Evolutionary conservation across 2,888 invertebrate species (phyloP).

Genomic region (Desoria tigrina): DNA sequence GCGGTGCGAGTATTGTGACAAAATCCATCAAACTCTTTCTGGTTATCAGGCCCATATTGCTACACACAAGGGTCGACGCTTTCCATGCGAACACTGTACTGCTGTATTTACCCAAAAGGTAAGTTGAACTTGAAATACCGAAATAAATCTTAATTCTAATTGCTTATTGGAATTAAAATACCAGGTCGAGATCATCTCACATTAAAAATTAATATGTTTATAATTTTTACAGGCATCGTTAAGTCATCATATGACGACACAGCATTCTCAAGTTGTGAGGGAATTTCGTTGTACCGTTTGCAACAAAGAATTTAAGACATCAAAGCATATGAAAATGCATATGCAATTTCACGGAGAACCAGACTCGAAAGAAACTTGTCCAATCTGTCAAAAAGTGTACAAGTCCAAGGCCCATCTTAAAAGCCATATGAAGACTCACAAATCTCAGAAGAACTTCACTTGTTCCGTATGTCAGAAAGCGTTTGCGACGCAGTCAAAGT

Average conservation of each 20-base stretch:
- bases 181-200: too few relatives aligned
- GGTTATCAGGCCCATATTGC: conserved; percentile 60
- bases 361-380: conserved; percentile 38
- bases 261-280: conserved; percentile 34
- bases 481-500: conserved; percentile 40
- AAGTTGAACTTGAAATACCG: too few relatives aligned
- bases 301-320: conserved; percentile 54
- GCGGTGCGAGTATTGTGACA: conserved; percentile 37
- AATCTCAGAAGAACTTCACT: conserved; percentile 25
- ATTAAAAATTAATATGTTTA: background rate
- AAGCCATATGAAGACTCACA: conserved; percentile 31
- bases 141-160: too few relatives aligned
- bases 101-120: conserved; percentile 63
- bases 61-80: conserved; percentile 57
- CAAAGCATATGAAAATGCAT: conserved; percentile 43
- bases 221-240: conserved; percentile 32
- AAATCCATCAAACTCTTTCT: conserved; percentile 57
- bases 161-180: too few relatives aligned
- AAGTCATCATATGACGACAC: conserved; percentile 43
- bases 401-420: conserved; percentile 20
- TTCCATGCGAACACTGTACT: conserved; percentile 64
- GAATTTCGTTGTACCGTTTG: conserved; percentile 30
- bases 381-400: conserved; percentile 40
- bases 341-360: conserved; percentile 38
- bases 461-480: conserved; percentile 43